Evolutionary conservation across 2,888 invertebrate species (phyloP).

Genomic region (Adelphocoris suturalis): DNA sequence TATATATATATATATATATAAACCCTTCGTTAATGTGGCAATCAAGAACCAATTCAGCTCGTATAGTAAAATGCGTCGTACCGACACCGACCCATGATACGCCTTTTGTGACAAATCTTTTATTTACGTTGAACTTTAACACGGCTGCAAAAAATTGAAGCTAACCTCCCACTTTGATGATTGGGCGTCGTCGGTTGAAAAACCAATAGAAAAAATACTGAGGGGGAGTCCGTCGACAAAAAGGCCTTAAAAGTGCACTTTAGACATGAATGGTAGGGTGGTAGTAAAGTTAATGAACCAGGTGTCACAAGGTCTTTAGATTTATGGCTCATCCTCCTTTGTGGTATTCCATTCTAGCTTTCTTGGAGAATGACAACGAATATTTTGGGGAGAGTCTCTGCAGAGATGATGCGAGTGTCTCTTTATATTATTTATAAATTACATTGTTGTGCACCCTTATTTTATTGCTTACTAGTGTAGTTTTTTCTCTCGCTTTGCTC

Average conservation of each 20-base stretch:
- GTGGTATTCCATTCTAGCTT: conserved; percentile 18
- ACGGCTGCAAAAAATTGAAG: conserved; percentile 26
- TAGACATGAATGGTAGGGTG: conserved; percentile 55
- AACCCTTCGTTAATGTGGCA: conserved; percentile 18
- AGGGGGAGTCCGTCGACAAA: conserved; percentile 9
- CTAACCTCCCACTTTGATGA: conserved; percentile 45
- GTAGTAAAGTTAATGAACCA: conserved; percentile 66
- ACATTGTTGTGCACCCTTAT: no score
- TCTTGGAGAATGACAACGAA: conserved; percentile 27
- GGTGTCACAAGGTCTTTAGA: conserved; percentile 62
- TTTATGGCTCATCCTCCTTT: conserved; percentile 56
- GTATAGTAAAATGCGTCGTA: conserved; percentile 3
- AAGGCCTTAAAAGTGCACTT: conserved; percentile 65
- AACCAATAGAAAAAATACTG: not conserved
- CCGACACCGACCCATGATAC: conserved; percentile 3
- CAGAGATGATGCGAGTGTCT: not conserved
- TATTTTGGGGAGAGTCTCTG: conserved; percentile 15
- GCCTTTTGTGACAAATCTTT: conserved; percentile 68
- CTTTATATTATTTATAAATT: not conserved
- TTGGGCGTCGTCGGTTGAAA: not conserved
- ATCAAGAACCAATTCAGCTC: conserved; percentile 62
- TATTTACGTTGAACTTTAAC: conserved; percentile 58
- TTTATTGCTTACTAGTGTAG: no score
- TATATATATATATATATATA: no score
- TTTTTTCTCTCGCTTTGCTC: no score